Evolutionary conservation across 35 echinoderm and acorn worm genomes (phyloP).

Genomic region (Chiridota heheva): DNA sequence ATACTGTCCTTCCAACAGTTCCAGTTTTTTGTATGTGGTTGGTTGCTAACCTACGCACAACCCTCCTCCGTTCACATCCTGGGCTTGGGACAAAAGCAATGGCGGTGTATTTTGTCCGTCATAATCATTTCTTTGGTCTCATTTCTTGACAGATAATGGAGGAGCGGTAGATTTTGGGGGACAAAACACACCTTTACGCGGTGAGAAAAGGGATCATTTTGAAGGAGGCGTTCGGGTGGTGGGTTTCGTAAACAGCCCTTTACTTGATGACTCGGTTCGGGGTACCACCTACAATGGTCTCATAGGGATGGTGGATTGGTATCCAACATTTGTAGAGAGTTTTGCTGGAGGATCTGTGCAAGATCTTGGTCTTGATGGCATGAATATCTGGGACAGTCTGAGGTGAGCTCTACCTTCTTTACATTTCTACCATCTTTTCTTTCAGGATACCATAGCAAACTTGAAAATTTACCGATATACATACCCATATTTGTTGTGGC

Average conservation of each 20-base stretch:
- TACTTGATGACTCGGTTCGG: not conserved
- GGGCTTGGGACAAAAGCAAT: too few species aligned
- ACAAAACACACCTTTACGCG: constrained; percentile 9
- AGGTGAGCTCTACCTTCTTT: too few species aligned
- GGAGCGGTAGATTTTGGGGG: constrained; percentile 23
- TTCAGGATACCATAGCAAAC: too few species aligned
- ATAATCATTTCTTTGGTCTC: too few species aligned
- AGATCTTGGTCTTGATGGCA: constrained; percentile 14
- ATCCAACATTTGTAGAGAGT: constrained; percentile 22
- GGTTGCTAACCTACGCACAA: too few species aligned
- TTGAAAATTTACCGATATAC: too few species aligned
- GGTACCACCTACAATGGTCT: constrained; percentile 20
- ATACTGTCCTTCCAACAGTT: too few species aligned
- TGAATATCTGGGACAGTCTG: constrained; percentile 25
- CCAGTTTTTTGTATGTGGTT: too few species aligned
- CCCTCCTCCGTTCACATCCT: too few species aligned
- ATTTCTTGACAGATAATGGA: constrained; percentile 30
- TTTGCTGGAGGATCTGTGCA: not conserved
- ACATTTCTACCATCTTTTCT: too few species aligned
- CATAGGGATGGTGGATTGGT: constrained; percentile 29
- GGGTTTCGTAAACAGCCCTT: constrained; percentile 17
- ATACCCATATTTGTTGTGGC: too few species aligned
- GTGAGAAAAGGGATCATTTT: constrained; percentile 27
- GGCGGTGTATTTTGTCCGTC: too few species aligned
- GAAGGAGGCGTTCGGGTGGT: constrained; percentile 31